Conservation (phyloP, 2,113 vertebrate species). For the Pungitius pungitius region DNA sequence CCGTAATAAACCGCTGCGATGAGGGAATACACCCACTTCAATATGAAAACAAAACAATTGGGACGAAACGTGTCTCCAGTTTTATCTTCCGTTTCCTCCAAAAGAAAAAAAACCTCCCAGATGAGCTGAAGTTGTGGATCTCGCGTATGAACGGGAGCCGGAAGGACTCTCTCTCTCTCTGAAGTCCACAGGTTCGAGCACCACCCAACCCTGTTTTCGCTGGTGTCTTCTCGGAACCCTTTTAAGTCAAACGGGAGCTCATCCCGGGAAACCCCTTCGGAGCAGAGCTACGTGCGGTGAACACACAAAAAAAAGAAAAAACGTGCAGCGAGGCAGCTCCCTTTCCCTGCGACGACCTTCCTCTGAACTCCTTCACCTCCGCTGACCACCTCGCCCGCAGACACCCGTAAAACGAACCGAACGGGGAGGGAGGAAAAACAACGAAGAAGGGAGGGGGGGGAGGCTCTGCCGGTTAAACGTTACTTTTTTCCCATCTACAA, state of each 20-base stretch:
- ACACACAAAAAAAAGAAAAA: background rate
- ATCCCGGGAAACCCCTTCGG: slow-evolving; percentile 72
- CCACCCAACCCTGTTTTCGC: background rate
- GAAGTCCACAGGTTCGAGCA: slow-evolving; percentile 66
- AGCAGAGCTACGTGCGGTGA: no score
- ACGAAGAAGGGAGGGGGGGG: background rate
- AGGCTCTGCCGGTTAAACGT: slow-evolving; percentile 25
- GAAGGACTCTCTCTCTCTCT: slow-evolving; percentile 6
- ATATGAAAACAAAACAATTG: background rate
- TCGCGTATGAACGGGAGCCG: background rate
- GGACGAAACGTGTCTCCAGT: background rate
- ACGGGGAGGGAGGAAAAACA: slow-evolving; percentile 7
- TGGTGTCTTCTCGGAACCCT: slow-evolving; percentile 44
- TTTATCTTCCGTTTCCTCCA: slow-evolving; percentile 24
- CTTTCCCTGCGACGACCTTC: slow-evolving; percentile 70
- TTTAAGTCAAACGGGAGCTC: slow-evolving; percentile 54
- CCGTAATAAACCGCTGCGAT: slow-evolving; percentile 27
- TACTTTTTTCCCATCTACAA: background rate
- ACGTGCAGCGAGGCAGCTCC: slow-evolving; percentile 53
- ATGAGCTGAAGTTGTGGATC: slow-evolving; percentile 35
- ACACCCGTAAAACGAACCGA: slow-evolving; percentile 41
- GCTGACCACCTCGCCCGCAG: slow-evolving; percentile 69
- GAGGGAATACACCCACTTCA: slow-evolving; percentile 14
- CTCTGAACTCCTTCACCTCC: slow-evolving; percentile 76
- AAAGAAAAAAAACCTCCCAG: background rate